Conservation (phyloP, 2,113 vertebrate genomes). For the Misgurnus anguillicaudatus region DNA sequence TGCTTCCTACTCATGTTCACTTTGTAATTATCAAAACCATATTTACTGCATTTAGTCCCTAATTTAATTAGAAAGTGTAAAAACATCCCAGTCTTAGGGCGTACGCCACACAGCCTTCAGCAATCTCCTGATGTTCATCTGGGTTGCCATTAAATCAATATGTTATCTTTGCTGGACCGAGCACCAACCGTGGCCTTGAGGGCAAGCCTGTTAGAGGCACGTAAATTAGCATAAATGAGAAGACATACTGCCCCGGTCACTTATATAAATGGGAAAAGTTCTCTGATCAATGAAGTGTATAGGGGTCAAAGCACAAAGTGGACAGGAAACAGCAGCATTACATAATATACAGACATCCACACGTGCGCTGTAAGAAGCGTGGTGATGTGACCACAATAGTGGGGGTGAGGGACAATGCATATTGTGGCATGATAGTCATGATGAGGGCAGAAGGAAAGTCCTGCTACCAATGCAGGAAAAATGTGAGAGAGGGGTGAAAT, state of each 20-base stretch:
- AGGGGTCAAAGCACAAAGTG: constrained; percentile 36
- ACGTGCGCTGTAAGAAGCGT: neutral
- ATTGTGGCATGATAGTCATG: constrained; percentile 13
- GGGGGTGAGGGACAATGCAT: neutral
- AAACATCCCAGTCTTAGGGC: constrained; percentile 33
- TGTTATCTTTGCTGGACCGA: constrained; percentile 40
- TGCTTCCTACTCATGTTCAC: neutral
- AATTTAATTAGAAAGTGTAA: constrained; percentile 54
- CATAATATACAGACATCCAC: constrained; percentile 6
- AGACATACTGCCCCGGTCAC: constrained; percentile 36
- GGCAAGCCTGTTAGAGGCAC: constrained; percentile 52
- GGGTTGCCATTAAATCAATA: constrained; percentile 35
- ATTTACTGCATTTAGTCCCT: constrained; percentile 17
- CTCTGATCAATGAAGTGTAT: constrained; percentile 58
- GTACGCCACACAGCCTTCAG: constrained; percentile 26
- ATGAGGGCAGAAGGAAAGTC: neutral
- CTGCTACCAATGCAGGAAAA: neutral
- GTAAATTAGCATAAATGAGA: constrained; percentile 22
- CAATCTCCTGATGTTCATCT: neutral
- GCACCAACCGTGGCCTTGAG: constrained; percentile 49
- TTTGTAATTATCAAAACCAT: constrained; percentile 19
- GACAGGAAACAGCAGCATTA: constrained; percentile 13
- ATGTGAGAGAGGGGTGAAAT: neutral
- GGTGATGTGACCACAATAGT: neutral
- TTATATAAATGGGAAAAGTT: constrained; percentile 24